These are phyloP conservation scores for Drosophila virilis DNA, from an alignment of 1,140 invertebrate species.

Conservation along the genomic window DNA sequence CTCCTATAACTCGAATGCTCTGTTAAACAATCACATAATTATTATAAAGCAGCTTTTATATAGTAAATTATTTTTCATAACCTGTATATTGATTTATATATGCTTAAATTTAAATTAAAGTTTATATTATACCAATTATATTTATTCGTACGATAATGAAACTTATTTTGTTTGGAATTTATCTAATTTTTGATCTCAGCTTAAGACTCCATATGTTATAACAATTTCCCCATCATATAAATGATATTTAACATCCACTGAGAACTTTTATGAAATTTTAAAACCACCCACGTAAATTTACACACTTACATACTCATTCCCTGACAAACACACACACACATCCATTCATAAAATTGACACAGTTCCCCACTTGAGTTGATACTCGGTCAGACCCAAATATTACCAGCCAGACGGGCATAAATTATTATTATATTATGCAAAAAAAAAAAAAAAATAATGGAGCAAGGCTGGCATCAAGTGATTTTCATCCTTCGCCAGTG, in stretches of 20 bases:
- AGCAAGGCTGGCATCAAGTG: conserved; percentile 28
- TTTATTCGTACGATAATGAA: too few relatives aligned
- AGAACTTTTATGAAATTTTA: not conserved
- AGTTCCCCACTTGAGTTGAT: conserved; percentile 51
- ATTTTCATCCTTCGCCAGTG: conserved; percentile 40
- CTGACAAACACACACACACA: conserved; percentile 2
- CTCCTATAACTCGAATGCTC: too few relatives aligned
- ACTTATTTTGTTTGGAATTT: too few relatives aligned
- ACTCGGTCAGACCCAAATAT: conserved; percentile 26
- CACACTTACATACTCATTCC: conserved; percentile 8
- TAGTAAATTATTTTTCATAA: too few relatives aligned
- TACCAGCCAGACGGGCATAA: conserved; percentile 32
- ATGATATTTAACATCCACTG: not conserved
- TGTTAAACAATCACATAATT: too few relatives aligned
- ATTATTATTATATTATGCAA: conserved; percentile 71
- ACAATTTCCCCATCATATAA: not conserved
- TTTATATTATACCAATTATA: too few relatives aligned
- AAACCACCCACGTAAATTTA: not conserved
- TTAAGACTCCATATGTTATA: too few relatives aligned
- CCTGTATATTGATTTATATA: too few relatives aligned
- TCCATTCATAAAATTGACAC: conserved; percentile 45
- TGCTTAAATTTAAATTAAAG: too few relatives aligned
- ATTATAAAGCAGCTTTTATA: too few relatives aligned
- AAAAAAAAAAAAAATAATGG: conserved; percentile 20
- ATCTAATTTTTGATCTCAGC: too few relatives aligned